These are phyloP conservation scores for Babylonia areolata DNA, from an alignment of 1,140 invertebrate species.

Conservation along the genomic window DNA sequence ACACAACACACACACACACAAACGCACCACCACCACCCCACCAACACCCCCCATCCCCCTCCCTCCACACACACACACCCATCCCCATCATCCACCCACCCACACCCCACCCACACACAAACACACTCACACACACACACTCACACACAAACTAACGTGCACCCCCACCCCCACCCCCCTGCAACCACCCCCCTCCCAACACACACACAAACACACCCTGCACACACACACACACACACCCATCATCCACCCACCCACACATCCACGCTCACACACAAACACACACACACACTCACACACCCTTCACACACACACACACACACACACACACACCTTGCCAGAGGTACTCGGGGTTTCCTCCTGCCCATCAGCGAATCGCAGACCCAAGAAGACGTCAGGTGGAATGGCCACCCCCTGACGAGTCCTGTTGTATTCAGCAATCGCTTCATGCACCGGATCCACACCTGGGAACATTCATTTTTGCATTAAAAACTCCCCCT, in stretches of 20 bases:
- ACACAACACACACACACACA: no score
- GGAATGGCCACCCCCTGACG: conserved; percentile 62
- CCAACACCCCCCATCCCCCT: neutral
- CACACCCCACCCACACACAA: neutral
- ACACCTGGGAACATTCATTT: no score
- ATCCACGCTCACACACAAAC: no score
- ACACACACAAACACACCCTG: neutral
- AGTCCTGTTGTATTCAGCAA: conserved; percentile 66
- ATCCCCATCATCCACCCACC: neutral
- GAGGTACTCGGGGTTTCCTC: conserved; percentile 25
- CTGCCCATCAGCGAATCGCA: conserved; percentile 61
- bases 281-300: no score
- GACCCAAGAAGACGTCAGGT: conserved; percentile 71
- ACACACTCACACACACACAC: neutral
- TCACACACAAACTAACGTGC: neutral
- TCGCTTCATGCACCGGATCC: conserved; percentile 69
- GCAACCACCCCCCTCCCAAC: neutral
- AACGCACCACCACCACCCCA: no score
- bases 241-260: no score
- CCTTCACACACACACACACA: no score
- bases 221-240: no score
- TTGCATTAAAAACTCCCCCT: no score
- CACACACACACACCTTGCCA: conserved; percentile 15
- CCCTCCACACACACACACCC: neutral
- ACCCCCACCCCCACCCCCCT: no score